Evolutionary conservation across 2,113 vertebrate species (phyloP).

Genomic region (Lipotes vexillifer): DNA sequence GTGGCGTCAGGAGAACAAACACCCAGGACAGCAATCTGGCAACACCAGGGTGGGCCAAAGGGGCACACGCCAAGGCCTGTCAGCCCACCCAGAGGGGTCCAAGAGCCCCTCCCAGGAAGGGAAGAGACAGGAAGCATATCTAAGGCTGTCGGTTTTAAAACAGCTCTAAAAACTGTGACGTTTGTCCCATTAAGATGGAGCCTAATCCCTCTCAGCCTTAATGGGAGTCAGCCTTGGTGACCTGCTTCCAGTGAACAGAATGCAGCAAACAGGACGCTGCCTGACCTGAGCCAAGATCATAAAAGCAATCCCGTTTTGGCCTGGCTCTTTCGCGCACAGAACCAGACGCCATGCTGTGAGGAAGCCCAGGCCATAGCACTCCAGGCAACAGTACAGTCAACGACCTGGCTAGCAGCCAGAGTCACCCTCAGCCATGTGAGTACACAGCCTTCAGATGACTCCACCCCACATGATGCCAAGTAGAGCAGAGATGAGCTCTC

Average conservation of each 20-base stretch:
- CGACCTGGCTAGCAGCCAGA: neutral
- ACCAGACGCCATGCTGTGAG: neutral
- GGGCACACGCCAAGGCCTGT: rapidly evolving
- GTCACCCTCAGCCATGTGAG: neutral
- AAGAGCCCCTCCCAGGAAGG: too few species aligned
- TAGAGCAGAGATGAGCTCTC: neutral
- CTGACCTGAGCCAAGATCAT: too few species aligned
- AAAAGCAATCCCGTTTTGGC: neutral
- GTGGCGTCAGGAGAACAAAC: neutral
- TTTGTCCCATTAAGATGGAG: neutral
- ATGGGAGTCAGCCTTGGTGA: rapidly evolving
- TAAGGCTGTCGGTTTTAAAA: neutral
- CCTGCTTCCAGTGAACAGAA: neutral
- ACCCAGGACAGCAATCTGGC: rapidly evolving
- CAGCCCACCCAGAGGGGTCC: neutral
- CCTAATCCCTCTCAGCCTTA: too few species aligned
- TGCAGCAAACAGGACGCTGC: rapidly evolving
- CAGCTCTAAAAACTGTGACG: neutral
- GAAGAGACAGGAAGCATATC: rapidly evolving
- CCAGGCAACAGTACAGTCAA: rapidly evolving
- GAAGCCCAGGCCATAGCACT: neutral
- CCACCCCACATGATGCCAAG: rapidly evolving
- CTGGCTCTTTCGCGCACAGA: neutral
- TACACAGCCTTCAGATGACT: neutral
- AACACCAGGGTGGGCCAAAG: rapidly evolving